Conservation (phyloP, 2,888 invertebrate genomes). For the Cepaea hortensis region DNA sequence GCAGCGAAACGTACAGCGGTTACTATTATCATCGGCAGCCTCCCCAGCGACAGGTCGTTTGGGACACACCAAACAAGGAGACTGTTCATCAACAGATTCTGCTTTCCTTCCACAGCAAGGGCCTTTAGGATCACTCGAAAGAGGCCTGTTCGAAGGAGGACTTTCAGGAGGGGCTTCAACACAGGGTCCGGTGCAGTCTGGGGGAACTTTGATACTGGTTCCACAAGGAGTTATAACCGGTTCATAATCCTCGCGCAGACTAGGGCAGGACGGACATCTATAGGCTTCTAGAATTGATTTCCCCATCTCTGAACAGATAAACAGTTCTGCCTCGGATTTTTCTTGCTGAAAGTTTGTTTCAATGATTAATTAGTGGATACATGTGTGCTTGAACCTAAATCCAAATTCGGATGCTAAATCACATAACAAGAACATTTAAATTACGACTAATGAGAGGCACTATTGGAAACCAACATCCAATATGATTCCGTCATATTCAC, state of each 20-base stretch:
- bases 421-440: too few species aligned
- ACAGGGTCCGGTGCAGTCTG: neutral
- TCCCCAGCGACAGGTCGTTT: neutral
- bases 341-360: slow-evolving; percentile 42
- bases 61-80: neutral
- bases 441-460: too few species aligned
- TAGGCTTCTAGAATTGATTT: slow-evolving; percentile 18
- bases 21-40: neutral
- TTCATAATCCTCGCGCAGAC: slow-evolving; percentile 14
- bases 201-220: neutral
- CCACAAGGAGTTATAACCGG: neutral
- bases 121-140: neutral
- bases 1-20: neutral
- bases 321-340: slow-evolving; percentile 14
- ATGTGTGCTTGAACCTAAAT: too few species aligned
- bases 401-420: too few species aligned
- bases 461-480: too few species aligned
- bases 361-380: too few species aligned
- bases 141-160: neutral
- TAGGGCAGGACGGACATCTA: slow-evolving; percentile 16
- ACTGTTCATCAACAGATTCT: neutral
- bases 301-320: slow-evolving; percentile 35
- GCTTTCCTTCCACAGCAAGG: too few species aligned
- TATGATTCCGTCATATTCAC: too few species aligned
- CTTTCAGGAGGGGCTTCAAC: neutral